Evolutionary conservation across 2,797 vertebrate species (phyloP).

Genomic region (Nannoperca obscura): DNA sequence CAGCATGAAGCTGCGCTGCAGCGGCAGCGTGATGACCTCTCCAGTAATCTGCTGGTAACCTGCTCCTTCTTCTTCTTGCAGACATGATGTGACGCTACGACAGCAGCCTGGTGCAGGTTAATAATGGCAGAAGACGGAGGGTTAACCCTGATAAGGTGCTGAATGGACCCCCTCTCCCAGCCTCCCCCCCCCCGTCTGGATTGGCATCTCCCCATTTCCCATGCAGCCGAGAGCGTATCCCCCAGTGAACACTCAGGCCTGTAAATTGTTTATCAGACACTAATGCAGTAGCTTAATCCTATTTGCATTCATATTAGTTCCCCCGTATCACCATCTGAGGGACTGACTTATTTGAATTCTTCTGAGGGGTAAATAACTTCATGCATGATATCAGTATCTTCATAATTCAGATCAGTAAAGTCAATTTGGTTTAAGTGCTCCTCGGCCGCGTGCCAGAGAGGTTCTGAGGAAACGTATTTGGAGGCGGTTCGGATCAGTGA

Average conservation of each 20-base stretch:
- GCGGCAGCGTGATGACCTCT: background rate
- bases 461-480: conserved; percentile 89
- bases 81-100: background rate
- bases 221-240: conserved; percentile 71
- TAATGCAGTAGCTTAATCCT: conserved; percentile 93
- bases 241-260: conserved; percentile 85
- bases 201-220: conserved; percentile 50
- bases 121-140: conserved; percentile 41
- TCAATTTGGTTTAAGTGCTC: conserved; percentile 94
- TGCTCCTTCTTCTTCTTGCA: too few relatives aligned
- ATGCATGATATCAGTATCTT: conserved; percentile 95
- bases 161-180: conserved; percentile 14
- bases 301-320: conserved; percentile 97
- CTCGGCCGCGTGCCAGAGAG: conserved; percentile 85
- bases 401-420: conserved; percentile 94
- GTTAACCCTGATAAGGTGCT: conserved; percentile 60
- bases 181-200: conserved; percentile 10
- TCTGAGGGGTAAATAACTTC: conserved; percentile 92
- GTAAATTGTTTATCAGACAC: conserved; percentile 92
- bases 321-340: conserved; percentile 88
- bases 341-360: conserved; percentile 93
- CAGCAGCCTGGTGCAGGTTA: conserved; percentile 22
- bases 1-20: background rate
- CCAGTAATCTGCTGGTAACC: conserved; percentile 7
- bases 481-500: conserved; percentile 90